Evolutionary conservation across 2,113 vertebrate species (phyloP), one percentile per base, ranked within the genome.

Genomic region (Trachemys scripta): DNA sequence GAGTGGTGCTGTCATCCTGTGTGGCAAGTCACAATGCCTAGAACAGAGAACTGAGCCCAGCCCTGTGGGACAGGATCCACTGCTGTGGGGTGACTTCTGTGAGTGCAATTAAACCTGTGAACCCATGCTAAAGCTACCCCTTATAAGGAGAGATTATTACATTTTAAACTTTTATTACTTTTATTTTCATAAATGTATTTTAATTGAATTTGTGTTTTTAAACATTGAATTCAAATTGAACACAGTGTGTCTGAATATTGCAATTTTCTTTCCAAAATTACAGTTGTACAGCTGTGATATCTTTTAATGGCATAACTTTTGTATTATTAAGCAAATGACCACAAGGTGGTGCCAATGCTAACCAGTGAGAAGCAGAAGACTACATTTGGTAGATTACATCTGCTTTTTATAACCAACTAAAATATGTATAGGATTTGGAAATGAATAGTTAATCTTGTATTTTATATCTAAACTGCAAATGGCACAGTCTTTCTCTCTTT

Each of bases 331-430:
- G 92, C 45, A 92, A 95, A 85, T 85, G 97, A 96, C 98, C 98
- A 98, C 98, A 98, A 98, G 98, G 97, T 98, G 98, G 98, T 98
- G 98, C 98, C 98, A 95, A 97, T 96, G 98, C 97, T 97, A 98
- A 97, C 88, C 97, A 96, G 75, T 98, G 98, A 88, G 82, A 96
- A 57, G 56, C 84, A 85, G 16, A 45, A 82, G 75, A 90, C 69
- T 51, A 53, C 1, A 27, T 53, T 80, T 89, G 62, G 82, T 3
- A 62, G 49, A 51, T 89, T 92, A 85, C 82, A 1, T n/a, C 65
- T 89, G 53, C 8, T 86, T 84, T 95, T 95, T 88, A 5, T 75
- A 82, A 69, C 47, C 81, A 65, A 78, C 51, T 89, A 0, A 87
- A 90, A 4, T 80, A 72, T 51, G 42, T 93, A 10, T 49, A 4